Base-by-base conservation (phyloP, 2,113 vertebrate species). In the Sapajus apella region DNA sequence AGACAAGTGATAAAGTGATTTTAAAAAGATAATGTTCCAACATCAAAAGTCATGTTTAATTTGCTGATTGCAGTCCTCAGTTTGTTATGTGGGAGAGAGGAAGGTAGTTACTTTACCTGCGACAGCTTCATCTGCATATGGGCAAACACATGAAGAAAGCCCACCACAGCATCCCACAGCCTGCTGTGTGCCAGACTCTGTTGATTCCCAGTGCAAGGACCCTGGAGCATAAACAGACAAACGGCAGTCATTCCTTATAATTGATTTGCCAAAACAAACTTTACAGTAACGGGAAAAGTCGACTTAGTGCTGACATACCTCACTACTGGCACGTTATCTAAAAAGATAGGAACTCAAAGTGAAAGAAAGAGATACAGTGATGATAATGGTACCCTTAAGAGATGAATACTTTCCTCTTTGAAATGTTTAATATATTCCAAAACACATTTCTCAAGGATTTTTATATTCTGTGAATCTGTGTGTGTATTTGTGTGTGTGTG, bases 51-150 rank as follows among this genome's bases (percentile, higher is more conserved):
- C 37, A 25, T 2, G 27, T 20, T 58, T 11, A 4, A 0, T 55
- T 45, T 52, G 27, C 47, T 35, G 6, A 21, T 10, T 6, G 2
- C 4, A 1, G 16, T 27, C 4, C 21, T 14, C 18, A 1, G 14
- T 9, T 3, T 12, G 37, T 27, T 37, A 2, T 0, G 5, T 1
- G 11, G 11, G 50, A n/a, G 1, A 10, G 5, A 0, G 18, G 58
- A 37, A 27, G 73, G 10, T 4, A 17, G 18, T 1, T 9, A 18
- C 20, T 11, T 75, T 93, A 99, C 99, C 99, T 99, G 99, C 83
- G 99, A 99, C 50, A 99, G 97, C 97, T 99, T 99, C 99, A 99
- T 99, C 97, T 99, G 99, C 99, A 99, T 99, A 66, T 99, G 99
- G 76, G 99, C 99, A 90, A 99, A 99, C 8, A 99, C 99, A 20